Evolutionary conservation across 2,888 invertebrate genomes (phyloP).

Genomic region (Augochlorella aurata): DNA sequence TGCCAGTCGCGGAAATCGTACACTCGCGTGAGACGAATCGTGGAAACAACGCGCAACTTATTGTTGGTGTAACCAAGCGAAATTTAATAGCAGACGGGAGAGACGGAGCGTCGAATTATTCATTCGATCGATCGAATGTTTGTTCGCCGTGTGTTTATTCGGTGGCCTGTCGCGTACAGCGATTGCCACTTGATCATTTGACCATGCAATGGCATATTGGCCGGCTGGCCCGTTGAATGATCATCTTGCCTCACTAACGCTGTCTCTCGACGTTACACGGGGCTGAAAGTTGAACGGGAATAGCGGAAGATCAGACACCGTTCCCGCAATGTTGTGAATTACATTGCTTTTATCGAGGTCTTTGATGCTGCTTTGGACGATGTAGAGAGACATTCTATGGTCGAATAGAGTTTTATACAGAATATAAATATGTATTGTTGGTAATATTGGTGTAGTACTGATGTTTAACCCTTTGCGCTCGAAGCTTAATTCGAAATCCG

Average conservation of each 20-base stretch:
- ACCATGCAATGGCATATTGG: slow-evolving; percentile 9
- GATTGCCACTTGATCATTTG: slow-evolving; percentile 30
- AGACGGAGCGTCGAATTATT: slow-evolving; percentile 28
- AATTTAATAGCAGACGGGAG: background rate
- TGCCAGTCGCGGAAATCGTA: background rate
- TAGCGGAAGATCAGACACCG: slow-evolving; percentile 20
- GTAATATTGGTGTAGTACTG: too few species aligned
- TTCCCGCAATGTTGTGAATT: background rate
- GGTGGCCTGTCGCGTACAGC: background rate
- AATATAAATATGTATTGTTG: too few species aligned
- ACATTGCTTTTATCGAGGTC: background rate
- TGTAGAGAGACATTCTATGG: too few species aligned
- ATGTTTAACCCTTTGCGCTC: too few species aligned
- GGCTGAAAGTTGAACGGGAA: slow-evolving; percentile 29
- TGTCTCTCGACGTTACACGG: slow-evolving; percentile 8
- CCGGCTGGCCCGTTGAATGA: slow-evolving; percentile 27
- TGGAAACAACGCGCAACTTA: background rate
- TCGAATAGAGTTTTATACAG: too few species aligned
- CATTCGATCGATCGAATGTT: slow-evolving; percentile 36
- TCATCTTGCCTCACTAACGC: slow-evolving; percentile 42
- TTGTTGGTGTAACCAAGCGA: background rate
- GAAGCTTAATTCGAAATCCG: too few species aligned
- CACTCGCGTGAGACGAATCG: background rate
- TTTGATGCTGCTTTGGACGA: too few species aligned
- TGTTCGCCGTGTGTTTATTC: slow-evolving; percentile 19